These are phyloP conservation scores for Centropus bengalensis DNA, from an alignment of 2,113 vertebrate genomes.

Conservation along the genomic window DNA sequence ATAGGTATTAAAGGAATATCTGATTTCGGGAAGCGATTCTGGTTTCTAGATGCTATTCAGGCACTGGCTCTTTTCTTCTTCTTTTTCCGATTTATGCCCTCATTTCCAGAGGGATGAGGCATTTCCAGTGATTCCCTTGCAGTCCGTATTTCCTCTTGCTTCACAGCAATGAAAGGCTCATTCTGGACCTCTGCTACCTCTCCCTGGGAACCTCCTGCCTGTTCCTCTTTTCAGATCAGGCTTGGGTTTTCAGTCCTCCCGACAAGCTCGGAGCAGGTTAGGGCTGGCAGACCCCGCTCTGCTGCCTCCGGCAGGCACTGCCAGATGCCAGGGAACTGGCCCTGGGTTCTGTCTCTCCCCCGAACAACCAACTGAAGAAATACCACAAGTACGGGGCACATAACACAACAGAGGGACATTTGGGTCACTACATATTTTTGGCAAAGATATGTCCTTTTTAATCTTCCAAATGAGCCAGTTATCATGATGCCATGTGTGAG, in stretches of 20 bases:
- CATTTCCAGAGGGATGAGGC: not conserved
- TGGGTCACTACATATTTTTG: not conserved
- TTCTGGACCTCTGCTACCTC: not conserved
- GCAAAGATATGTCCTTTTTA: not conserved
- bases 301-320: not conserved
- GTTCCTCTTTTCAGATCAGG: not conserved
- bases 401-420: not conserved
- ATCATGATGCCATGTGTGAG: not conserved
- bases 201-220: not conserved
- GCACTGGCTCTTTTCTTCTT: not conserved
- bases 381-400: fast-evolving
- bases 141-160: not conserved
- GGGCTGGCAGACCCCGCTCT: not conserved
- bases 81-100: not conserved
- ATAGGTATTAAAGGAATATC: not conserved
- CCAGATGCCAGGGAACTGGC: fast-evolving
- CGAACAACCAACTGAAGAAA: fast-evolving
- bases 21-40: not conserved
- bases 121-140: not conserved
- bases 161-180: not conserved
- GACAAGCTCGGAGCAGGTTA: not conserved
- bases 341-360: not conserved
- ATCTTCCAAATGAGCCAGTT: not conserved
- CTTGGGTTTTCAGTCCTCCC: not conserved
- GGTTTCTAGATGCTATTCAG: not conserved